These are phyloP conservation scores for Anagrus nilaparvatae DNA, from an alignment of 1,140 invertebrate species.

Conservation along the genomic window DNA sequence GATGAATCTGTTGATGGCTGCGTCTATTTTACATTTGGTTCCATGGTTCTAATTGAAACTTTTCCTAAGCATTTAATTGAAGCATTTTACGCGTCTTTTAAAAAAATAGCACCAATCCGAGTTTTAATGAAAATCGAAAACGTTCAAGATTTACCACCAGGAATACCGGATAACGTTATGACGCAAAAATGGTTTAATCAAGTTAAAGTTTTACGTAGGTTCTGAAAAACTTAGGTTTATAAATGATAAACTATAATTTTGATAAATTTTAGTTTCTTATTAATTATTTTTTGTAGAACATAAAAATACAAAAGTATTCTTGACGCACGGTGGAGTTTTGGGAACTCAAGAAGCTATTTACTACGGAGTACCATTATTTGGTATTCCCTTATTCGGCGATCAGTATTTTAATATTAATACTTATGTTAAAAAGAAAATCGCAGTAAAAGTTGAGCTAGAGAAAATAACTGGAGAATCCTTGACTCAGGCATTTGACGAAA, in stretches of 20 bases:
- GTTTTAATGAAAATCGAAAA: constrained; percentile 25
- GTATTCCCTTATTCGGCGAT: constrained; percentile 61
- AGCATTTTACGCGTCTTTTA: constrained; percentile 23
- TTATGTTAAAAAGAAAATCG: constrained; percentile 26
- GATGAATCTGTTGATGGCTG: constrained; percentile 56
- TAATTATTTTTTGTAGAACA: constrained; percentile 24
- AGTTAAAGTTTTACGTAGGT: constrained; percentile 50
- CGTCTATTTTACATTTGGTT: constrained; percentile 62
- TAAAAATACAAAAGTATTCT: constrained; percentile 45
- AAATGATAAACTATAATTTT: too few relatives aligned
- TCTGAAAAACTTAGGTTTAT: neutral
- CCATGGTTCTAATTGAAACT: constrained; percentile 52
- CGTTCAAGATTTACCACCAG: constrained; percentile 25
- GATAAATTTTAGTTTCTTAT: too few relatives aligned
- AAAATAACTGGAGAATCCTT: constrained; percentile 29
- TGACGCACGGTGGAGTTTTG: constrained; percentile 65
- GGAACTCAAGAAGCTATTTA: constrained; percentile 64
- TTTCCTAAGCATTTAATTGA: constrained; percentile 19
- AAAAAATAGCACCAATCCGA: constrained; percentile 26
- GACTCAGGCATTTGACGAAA: constrained; percentile 21
- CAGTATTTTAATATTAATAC: constrained; percentile 49
- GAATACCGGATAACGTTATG: constrained; percentile 48
- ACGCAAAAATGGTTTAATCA: constrained; percentile 53
- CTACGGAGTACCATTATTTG: constrained; percentile 61
- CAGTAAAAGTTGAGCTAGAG: constrained; percentile 22